Evolutionary conservation across 2,888 invertebrate genomes (phyloP).

Genomic region (Lasioglossum marginatum): DNA sequence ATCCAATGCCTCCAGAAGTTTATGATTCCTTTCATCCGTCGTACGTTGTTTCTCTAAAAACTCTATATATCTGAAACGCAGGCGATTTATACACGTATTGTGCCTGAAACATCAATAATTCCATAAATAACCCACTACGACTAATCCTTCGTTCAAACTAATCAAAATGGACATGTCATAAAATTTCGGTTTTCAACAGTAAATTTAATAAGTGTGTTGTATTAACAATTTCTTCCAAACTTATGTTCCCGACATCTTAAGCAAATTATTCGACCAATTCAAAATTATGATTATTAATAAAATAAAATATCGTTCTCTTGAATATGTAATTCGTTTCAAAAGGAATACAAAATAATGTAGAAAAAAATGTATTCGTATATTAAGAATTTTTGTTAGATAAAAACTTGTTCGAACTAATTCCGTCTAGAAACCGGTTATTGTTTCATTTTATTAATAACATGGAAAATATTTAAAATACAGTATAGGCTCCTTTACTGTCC

Average conservation of each 20-base stretch:
- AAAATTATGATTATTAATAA: not conserved
- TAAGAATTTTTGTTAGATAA: too few relatives aligned
- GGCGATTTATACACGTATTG: slow-evolving; percentile 81
- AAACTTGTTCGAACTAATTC: too few relatives aligned
- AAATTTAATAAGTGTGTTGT: not conserved
- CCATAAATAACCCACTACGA: not conserved
- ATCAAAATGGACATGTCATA: not conserved
- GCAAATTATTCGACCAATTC: too few relatives aligned
- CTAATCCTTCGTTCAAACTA: not conserved
- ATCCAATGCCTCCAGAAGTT: slow-evolving; percentile 86
- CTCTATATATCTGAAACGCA: slow-evolving; percentile 85
- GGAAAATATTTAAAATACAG: too few relatives aligned
- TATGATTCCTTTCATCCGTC: slow-evolving; percentile 87
- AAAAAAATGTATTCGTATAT: not conserved
- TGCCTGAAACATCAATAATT: slow-evolving; percentile 75
- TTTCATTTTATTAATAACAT: too few relatives aligned
- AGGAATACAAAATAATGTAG: not conserved
- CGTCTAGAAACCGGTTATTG: too few relatives aligned
- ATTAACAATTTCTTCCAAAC: not conserved
- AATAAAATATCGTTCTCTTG: not conserved
- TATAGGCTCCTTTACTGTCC: too few relatives aligned
- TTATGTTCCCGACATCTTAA: too few relatives aligned
- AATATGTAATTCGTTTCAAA: not conserved
- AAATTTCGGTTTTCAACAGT: not conserved
- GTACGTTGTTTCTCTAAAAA: slow-evolving; percentile 87